phyloP scores from a whole-genome alignment of 2,797 vertebrate species.

The Pampus argenteus region DNA sequence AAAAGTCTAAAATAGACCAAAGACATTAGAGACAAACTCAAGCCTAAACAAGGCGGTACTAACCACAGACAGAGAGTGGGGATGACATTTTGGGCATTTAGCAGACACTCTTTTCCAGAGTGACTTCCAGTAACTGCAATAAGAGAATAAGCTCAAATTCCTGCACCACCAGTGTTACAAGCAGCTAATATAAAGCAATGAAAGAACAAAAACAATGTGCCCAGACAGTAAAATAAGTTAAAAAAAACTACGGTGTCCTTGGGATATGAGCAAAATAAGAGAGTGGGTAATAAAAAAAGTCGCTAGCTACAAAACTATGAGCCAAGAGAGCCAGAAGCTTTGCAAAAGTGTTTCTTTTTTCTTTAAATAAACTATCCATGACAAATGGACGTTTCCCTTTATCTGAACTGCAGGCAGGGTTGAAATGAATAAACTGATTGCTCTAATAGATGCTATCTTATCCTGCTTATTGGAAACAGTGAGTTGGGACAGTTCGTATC shows the following conservation, averaged over 20 bases:
- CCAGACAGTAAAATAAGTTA: slow-evolving; percentile 51
- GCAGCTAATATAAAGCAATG: slow-evolving; percentile 52
- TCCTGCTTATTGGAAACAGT: slow-evolving; percentile 60
- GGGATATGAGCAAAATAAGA: slow-evolving; percentile 63
- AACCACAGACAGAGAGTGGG: slow-evolving; percentile 72
- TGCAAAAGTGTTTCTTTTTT: slow-evolving; percentile 42
- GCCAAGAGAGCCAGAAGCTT: slow-evolving; percentile 63
- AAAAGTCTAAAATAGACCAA: slow-evolving; percentile 74
- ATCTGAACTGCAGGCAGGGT: slow-evolving; percentile 69
- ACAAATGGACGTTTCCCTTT: slow-evolving; percentile 78
- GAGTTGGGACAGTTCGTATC: slow-evolving; percentile 26
- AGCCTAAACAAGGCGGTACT: slow-evolving; percentile 74
- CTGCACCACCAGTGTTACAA: slow-evolving; percentile 43
- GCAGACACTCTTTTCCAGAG: slow-evolving; percentile 69
- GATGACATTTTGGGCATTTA: slow-evolving; percentile 74
- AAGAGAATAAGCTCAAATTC: slow-evolving; percentile 52
- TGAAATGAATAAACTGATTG: slow-evolving; percentile 70
- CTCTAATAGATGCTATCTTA: slow-evolving; percentile 73
- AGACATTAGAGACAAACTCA: slow-evolving; percentile 73
- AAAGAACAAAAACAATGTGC: slow-evolving; percentile 52
- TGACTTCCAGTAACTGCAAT: slow-evolving; percentile 69
- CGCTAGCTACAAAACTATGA: slow-evolving; percentile 40
- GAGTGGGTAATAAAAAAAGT: slow-evolving; percentile 48
- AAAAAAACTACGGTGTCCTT: slow-evolving; percentile 67
- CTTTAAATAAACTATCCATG: slow-evolving; percentile 75